A percentile compares a stretch with the other conserved stretches of the same genome.
phyloP scores from a whole-genome alignment of 2,797 vertebrate genomes.

The Ctenochaetus hawaiiensis region DNA sequence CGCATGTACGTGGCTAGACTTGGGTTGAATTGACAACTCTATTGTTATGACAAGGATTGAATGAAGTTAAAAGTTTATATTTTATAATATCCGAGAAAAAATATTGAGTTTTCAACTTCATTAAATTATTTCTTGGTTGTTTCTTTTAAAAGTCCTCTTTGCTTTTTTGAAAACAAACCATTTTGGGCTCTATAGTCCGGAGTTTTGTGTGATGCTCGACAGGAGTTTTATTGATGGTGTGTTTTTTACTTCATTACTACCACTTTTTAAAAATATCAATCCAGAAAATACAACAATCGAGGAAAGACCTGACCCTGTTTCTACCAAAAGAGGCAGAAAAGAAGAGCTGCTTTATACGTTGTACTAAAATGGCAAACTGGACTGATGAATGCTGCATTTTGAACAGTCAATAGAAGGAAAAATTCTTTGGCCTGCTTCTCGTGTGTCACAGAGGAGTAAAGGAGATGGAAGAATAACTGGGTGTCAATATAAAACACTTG shows the following conservation, averaged over 20 bases:
- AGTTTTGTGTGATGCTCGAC: not conserved
- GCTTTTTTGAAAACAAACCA: too few species aligned
- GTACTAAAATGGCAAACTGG: slow-evolving; percentile 12
- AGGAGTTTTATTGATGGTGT: not conserved
- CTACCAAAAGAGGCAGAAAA: slow-evolving; percentile 3
- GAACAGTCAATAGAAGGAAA: slow-evolving; percentile 18
- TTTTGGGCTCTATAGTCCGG: not conserved
- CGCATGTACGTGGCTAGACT: too few species aligned
- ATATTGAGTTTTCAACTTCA: too few species aligned
- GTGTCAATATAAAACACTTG: slow-evolving; percentile 29
- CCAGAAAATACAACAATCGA: slow-evolving; percentile 33
- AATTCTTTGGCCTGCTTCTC: slow-evolving; percentile 1
- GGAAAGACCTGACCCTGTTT: slow-evolving; percentile 10
- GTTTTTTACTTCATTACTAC: not conserved
- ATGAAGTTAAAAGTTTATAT: not conserved
- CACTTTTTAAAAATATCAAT: not conserved
- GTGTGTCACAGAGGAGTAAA: not conserved
- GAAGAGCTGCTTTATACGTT: not conserved
- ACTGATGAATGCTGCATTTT: slow-evolving; percentile 15
- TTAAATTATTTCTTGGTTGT: too few species aligned
- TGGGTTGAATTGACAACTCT: too few species aligned
- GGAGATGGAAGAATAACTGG: slow-evolving; percentile 19
- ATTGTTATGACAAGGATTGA: too few species aligned
- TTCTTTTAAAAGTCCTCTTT: too few species aligned
- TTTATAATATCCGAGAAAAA: not conserved